These are phyloP conservation scores for Seladonia tumulorum DNA, from an alignment of 2,888 invertebrate genomes.

Conservation along the genomic window DNA sequence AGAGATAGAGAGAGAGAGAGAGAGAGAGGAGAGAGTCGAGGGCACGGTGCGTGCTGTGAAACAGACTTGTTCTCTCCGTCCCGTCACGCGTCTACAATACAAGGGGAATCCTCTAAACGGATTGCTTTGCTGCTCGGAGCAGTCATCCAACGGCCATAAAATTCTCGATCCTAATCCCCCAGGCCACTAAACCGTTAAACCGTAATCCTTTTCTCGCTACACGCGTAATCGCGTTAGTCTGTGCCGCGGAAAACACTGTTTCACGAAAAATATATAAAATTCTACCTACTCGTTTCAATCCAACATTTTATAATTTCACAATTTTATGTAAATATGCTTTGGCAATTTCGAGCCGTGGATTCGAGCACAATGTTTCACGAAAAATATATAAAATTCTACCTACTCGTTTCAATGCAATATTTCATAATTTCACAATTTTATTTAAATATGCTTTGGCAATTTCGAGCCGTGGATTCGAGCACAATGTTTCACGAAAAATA, in stretches of 20 bases:
- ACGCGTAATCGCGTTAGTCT: neutral
- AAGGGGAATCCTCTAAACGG: neutral
- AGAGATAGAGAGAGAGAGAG: neutral
- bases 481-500: neutral
- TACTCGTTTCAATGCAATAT: neutral
- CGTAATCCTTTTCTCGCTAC: conserved; percentile 14
- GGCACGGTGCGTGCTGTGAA: neutral
- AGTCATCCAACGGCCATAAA: conserved; percentile 2
- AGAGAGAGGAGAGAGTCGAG: neutral
- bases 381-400: neutral
- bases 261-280: too few species aligned
- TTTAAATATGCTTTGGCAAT: neutral
- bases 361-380: neutral
- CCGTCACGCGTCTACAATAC: neutral
- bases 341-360: neutral
- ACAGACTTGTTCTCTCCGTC: neutral
- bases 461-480: neutral
- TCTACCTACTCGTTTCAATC: too few species aligned
- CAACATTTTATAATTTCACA: too few species aligned
- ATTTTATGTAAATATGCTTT: too few species aligned
- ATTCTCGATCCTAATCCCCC: conserved; percentile 19
- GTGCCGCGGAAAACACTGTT: neutral
- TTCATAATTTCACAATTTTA: too few species aligned
- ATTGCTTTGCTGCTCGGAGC: neutral
- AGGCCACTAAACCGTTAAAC: neutral